phyloP scores from a whole-genome alignment of 2,888 invertebrate species.

The Orchestes rusci region DNA sequence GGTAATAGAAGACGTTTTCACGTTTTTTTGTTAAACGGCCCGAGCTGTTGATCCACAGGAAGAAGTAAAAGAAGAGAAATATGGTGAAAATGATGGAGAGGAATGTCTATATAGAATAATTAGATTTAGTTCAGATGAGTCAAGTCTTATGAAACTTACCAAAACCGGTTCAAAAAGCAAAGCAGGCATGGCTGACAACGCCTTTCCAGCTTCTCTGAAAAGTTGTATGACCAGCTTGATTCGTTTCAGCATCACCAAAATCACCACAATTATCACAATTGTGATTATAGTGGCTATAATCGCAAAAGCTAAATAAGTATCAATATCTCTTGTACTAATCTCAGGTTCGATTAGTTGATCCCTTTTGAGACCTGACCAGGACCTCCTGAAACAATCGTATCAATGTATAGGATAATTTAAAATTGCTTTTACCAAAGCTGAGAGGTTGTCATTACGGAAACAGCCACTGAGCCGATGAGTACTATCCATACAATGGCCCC shows the following conservation, averaged over 20 bases:
- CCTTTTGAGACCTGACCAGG: slow-evolving; percentile 42
- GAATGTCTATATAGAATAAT: slow-evolving; percentile 25
- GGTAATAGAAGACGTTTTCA: slow-evolving; percentile 35
- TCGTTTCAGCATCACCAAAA: slow-evolving; percentile 55
- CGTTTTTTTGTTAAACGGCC: slow-evolving; percentile 41
- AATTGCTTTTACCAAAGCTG: slow-evolving; percentile 51
- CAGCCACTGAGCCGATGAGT: slow-evolving; percentile 47
- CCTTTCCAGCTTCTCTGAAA: slow-evolving; percentile 61
- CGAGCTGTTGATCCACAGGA: slow-evolving; percentile 57
- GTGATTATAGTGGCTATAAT: slow-evolving; percentile 54
- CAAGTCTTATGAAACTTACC: too few relatives aligned
- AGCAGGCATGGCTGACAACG: slow-evolving; percentile 54
- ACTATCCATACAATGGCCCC: slow-evolving; percentile 57
- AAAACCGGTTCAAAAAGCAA: slow-evolving; percentile 54
- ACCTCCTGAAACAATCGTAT: slow-evolving; percentile 37
- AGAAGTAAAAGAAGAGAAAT: slow-evolving; percentile 51
- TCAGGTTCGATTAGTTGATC: slow-evolving; percentile 27
- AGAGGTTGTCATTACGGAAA: slow-evolving; percentile 48
- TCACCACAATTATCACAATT: slow-evolving; percentile 48
- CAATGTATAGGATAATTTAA: background rate
- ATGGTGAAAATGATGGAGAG: slow-evolving; percentile 46
- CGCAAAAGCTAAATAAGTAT: slow-evolving; percentile 50
- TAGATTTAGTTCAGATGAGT: background rate
- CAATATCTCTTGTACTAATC: slow-evolving; percentile 35
- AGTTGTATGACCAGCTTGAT: slow-evolving; percentile 56